phyloP scores from a whole-genome alignment of 2,888 invertebrate genomes.

The Acleris cristana region DNA sequence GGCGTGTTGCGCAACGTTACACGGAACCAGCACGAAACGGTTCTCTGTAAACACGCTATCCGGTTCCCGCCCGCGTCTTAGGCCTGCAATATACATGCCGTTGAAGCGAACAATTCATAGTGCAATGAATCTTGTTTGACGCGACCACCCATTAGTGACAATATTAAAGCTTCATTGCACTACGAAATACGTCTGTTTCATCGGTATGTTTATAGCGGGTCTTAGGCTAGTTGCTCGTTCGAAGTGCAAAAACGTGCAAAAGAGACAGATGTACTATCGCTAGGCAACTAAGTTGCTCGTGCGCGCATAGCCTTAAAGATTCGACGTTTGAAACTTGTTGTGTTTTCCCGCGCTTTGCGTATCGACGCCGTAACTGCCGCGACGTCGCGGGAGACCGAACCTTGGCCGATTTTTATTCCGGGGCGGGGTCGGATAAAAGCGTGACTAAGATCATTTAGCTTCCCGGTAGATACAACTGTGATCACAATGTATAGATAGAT shows the following conservation, averaged over 20 bases:
- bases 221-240: not conserved
- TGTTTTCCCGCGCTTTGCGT: slow-evolving; percentile 28
- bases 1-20: slow-evolving; percentile 57
- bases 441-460: slow-evolving; percentile 47
- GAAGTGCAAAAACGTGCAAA: not conserved
- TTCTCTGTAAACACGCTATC: slow-evolving; percentile 67
- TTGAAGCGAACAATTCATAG: too few species aligned
- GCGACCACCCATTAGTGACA: too few species aligned
- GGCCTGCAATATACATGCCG: too few species aligned
- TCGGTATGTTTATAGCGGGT: too few species aligned
- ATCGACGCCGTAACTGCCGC: slow-evolving; percentile 14
- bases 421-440: slow-evolving; percentile 41
- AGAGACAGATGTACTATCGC: too few species aligned
- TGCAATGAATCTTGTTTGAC: too few species aligned
- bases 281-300: too few species aligned
- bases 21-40: slow-evolving; percentile 57
- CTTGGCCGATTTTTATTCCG: slow-evolving; percentile 53
- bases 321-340: too few species aligned
- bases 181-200: too few species aligned
- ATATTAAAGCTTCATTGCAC: too few species aligned
- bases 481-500: not conserved
- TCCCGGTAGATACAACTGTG: slow-evolving; percentile 11
- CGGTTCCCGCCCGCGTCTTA: slow-evolving; percentile 43
- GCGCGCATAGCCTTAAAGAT: too few species aligned
- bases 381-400: slow-evolving; percentile 49